These are phyloP conservation scores for Pseudomyrmex sp. DNA, from an alignment of 1,140 invertebrate genomes.

Conservation along the genomic window DNA sequence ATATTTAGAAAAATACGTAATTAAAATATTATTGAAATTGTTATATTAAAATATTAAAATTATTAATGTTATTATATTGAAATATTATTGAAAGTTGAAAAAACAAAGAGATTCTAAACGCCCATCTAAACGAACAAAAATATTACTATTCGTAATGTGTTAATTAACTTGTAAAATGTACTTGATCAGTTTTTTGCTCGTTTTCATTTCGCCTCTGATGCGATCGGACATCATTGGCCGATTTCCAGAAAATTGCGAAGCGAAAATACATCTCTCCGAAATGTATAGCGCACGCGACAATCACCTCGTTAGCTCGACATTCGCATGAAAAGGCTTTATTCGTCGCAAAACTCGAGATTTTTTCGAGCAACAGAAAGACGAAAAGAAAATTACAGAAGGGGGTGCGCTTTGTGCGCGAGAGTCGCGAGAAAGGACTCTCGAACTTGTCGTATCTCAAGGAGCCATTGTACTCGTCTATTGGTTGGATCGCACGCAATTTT, in stretches of 20 bases:
- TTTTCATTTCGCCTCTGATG: neutral
- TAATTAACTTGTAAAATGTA: conserved; percentile 1
- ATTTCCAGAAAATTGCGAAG: conserved; percentile 17
- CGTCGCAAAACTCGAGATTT: conserved; percentile 37
- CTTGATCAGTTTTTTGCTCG: neutral
- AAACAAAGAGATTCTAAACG: too few species aligned
- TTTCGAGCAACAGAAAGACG: conserved; percentile 40
- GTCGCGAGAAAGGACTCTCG: conserved; percentile 48
- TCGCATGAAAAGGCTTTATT: conserved; percentile 53
- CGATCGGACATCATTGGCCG: conserved; percentile 16
- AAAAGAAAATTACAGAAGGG: conserved; percentile 60
- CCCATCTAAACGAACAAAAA: neutral
- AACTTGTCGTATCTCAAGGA: conserved; percentile 66
- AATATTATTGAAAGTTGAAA: neutral
- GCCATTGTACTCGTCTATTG: conserved; percentile 64
- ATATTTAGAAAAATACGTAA: neutral
- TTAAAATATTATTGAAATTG: neutral
- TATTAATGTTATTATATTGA: neutral
- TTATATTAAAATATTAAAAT: too few species aligned
- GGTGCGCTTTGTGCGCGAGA: conserved; percentile 50
- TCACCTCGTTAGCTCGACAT: conserved; percentile 60
- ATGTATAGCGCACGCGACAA: conserved; percentile 45
- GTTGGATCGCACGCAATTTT: conserved; percentile 65
- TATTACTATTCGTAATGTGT: neutral
- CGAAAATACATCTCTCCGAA: neutral